Conservation (phyloP, 2,113 vertebrate species). For the Daphoenositta chrysoptera region DNA sequence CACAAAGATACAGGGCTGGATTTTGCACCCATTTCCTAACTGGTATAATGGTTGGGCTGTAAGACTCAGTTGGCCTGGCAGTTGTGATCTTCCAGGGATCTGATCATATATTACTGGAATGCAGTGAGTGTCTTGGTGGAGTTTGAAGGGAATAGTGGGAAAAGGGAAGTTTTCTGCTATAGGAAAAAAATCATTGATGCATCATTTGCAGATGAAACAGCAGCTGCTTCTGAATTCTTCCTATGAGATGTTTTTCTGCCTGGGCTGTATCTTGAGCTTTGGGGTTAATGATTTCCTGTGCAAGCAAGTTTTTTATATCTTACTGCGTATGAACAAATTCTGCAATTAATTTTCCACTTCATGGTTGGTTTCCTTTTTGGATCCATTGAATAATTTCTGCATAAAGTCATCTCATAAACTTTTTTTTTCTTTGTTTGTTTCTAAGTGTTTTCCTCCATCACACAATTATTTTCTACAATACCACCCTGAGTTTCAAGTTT, state of each 20-base stretch:
- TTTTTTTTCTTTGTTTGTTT: neutral
- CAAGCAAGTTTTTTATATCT: neutral
- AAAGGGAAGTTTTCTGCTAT: neutral
- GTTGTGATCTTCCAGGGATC: neutral
- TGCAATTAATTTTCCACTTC: neutral
- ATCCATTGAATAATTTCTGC: neutral
- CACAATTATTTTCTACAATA: neutral
- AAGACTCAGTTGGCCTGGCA: neutral
- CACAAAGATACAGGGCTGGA: neutral
- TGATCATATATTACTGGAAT: neutral
- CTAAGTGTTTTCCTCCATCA: neutral
- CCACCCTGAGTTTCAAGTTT: neutral
- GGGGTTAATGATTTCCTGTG: neutral
- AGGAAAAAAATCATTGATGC: fast-evolving
- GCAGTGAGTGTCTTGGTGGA: neutral
- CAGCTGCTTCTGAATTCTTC: neutral
- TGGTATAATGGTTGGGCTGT: neutral
- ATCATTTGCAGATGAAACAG: neutral
- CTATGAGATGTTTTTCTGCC: neutral
- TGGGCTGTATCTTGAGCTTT: neutral
- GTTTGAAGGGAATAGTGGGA: neutral
- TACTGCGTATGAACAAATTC: neutral
- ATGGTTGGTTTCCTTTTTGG: neutral
- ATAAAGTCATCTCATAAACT: neutral
- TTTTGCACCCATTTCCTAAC: neutral